These are phyloP conservation scores for Cirrhinus mrigala DNA, from an alignment of 2,797 vertebrate genomes.

Conservation along the genomic window DNA sequence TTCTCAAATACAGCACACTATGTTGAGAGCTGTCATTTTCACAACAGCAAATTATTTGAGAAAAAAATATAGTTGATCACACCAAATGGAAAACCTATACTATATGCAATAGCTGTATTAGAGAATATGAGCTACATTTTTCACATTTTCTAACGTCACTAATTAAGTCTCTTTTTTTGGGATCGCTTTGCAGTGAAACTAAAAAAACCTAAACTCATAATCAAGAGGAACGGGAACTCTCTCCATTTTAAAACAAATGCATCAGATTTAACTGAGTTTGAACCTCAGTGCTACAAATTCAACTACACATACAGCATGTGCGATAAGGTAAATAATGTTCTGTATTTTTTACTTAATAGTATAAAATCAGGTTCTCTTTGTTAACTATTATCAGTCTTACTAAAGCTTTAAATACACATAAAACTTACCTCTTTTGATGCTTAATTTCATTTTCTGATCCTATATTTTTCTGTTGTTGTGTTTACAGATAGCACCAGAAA, in stretches of 20 bases:
- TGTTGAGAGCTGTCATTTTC: background rate
- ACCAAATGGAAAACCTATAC: background rate
- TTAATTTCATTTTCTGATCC: background rate
- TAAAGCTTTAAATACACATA: background rate
- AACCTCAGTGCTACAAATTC: accelerated
- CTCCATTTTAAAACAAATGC: background rate
- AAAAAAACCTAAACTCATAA: background rate
- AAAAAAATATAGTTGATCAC: background rate
- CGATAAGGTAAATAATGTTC: background rate
- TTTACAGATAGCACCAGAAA: accelerated
- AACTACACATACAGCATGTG: background rate
- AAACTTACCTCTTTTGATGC: background rate
- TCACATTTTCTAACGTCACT: background rate
- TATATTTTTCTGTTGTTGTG: background rate
- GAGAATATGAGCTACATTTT: background rate
- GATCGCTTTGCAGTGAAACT: constrained; percentile 8
- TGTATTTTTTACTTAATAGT: background rate
- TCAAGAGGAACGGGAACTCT: accelerated
- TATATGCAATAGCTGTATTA: background rate
- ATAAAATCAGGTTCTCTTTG: background rate
- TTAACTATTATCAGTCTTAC: background rate
- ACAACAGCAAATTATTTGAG: background rate
- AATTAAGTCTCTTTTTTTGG: background rate
- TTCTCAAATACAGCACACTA: background rate
- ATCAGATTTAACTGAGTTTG: background rate